Evolutionary conservation across 1,140 invertebrate genomes (phyloP).

Genomic region (Holotrichia oblita): DNA sequence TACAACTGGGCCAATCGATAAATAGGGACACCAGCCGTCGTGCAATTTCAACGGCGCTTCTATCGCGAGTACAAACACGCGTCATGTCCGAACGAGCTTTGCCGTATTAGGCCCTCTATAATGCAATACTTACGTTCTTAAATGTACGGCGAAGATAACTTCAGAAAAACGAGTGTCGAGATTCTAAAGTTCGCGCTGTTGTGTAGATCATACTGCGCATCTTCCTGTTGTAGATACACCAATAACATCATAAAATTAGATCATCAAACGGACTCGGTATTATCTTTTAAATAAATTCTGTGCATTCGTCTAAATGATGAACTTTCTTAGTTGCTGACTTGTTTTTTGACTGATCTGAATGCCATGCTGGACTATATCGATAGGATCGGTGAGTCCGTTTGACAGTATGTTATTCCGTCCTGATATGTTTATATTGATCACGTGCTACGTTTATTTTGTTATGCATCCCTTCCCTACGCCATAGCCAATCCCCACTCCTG

Average conservation of each 20-base stretch:
- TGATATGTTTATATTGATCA: slow-evolving; percentile 51
- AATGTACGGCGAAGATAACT: background rate
- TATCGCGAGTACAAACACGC: slow-evolving; percentile 45
- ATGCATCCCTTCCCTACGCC: background rate
- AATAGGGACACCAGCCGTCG: slow-evolving; percentile 47
- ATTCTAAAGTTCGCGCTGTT: background rate
- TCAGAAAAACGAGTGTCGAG: background rate
- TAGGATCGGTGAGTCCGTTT: slow-evolving; percentile 53
- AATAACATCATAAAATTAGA: background rate
- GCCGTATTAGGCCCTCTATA: background rate
- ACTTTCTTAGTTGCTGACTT: too few species aligned
- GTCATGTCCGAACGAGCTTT: background rate
- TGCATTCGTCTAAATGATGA: too few species aligned
- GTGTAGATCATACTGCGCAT: slow-evolving; percentile 27
- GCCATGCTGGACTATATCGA: slow-evolving; percentile 55
- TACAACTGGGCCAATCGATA: slow-evolving; percentile 59
- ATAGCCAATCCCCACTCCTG: background rate
- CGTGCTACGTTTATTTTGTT: slow-evolving; percentile 54
- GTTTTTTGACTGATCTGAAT: background rate
- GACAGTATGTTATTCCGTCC: background rate
- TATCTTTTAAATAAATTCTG: slow-evolving; percentile 11
- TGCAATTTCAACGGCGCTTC: slow-evolving; percentile 49
- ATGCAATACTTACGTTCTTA: background rate
- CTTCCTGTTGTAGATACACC: background rate
- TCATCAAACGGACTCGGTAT: background rate